phyloP scores from a whole-genome alignment of 2,113 vertebrate species.

The Prinia subflava region DNA sequence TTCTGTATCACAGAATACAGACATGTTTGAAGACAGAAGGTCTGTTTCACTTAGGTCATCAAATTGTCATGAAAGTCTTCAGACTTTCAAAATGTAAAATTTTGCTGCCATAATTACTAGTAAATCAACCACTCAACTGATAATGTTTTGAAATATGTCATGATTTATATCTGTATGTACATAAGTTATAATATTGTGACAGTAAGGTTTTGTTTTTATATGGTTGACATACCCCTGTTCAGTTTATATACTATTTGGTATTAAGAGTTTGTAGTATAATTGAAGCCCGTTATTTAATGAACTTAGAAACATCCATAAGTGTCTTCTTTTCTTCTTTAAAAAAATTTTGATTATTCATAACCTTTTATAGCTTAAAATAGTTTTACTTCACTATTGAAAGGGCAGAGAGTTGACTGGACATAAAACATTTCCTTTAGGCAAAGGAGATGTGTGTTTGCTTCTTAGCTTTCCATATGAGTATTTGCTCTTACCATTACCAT shows the following conservation, averaged over 20 bases:
- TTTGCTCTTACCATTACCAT: background rate
- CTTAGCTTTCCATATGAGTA: background rate
- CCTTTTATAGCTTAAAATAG: background rate
- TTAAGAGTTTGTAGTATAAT: slow-evolving; percentile 1
- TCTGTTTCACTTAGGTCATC: background rate
- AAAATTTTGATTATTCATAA: slow-evolving; percentile 42
- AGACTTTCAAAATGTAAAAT: background rate
- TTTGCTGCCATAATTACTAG: background rate
- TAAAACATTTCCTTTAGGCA: background rate
- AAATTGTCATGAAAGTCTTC: background rate
- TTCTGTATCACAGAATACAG: background rate
- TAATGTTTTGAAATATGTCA: background rate
- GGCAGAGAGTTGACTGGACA: background rate
- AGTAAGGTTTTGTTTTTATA: background rate
- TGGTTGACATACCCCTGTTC: background rate
- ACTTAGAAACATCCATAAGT: slow-evolving; percentile 3
- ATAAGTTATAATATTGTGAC: background rate
- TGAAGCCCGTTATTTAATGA: slow-evolving; percentile 14
- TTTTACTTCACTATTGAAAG: background rate
- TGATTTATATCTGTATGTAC: background rate
- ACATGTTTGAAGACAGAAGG: background rate
- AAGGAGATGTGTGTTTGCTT: background rate
- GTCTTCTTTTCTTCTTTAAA: slow-evolving; percentile 45
- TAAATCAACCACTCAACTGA: background rate
- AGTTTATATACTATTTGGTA: background rate